Base-by-base conservation (phyloP, 1,140 invertebrate genomes). In the Procambarus clarkii region DNA sequence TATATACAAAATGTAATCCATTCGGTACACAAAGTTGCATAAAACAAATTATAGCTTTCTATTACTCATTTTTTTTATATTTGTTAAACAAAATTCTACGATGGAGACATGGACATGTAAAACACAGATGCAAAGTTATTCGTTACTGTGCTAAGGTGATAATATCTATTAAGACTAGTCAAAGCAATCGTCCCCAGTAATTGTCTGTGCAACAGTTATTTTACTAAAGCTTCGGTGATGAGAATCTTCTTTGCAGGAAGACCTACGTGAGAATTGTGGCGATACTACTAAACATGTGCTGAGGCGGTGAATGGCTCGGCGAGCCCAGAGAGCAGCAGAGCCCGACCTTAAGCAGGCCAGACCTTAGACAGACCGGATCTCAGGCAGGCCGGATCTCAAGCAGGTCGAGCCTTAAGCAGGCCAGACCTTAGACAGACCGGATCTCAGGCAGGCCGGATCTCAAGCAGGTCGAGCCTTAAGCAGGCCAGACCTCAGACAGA, bases 251-350 rank as follows among this genome's bases (percentile, higher is more conserved):
- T 18, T 69, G 4, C 4, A 54, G 15, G 48, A 50, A 50, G 78
- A 83, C 87, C 87, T 89, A 89, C 87, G 79, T 89, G 79, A 71
- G 83, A 89, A 79, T 80, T 69, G 87, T 89, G 87, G 87, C 87
- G 50, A 45, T 60, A 77, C 87, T 89, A 89, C 64, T 74, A 44
- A 83, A 89, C 79, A 77, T 44, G 78, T 80, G 78, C 79, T 80
- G 64, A 74, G 77, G 79, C 64, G 87, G 79, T 76, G 64, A 60
- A n/a, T 60, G 34, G 79, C 87, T 48, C n/a, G 18, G 15, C 24
- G 24, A 34, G 77, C 58, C 60, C 60, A 64, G 44, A 58, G 45
- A 50, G 71, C 64, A 71, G 87, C 78, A 64, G 64, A 60, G 74
- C 54, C 60, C n/a, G 79, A 64, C 79, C 24, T 34, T 48, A 24